Conservation (phyloP, 2,113 vertebrate genomes). For the Siniperca chuatsi region DNA sequence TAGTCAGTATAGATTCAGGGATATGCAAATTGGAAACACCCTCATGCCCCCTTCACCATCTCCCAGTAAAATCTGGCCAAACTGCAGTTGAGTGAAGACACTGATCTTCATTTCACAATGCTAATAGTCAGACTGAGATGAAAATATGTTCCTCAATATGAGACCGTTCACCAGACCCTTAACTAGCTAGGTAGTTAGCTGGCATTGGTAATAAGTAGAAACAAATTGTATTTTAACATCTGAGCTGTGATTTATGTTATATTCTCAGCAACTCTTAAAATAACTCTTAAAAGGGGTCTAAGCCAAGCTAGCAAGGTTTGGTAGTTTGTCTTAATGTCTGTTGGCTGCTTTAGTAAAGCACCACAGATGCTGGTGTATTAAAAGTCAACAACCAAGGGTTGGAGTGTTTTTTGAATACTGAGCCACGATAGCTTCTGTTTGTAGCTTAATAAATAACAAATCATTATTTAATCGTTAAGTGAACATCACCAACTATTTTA, state of each 20-base stretch:
- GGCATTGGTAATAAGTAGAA: too few relatives aligned
- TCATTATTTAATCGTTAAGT: background rate
- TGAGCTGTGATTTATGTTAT: background rate
- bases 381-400: constrained; percentile 1
- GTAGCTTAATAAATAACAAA: background rate
- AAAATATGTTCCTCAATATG: too few relatives aligned
- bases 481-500: background rate
- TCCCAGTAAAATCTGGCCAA: background rate
- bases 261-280: background rate
- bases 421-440: background rate
- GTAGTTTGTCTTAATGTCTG: background rate
- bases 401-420: background rate
- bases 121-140: too few relatives aligned
- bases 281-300: background rate
- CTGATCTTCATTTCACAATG: background rate
- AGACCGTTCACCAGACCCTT: background rate
- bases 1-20: background rate
- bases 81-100: background rate
- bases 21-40: background rate
- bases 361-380: constrained; percentile 1
- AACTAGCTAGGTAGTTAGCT: background rate
- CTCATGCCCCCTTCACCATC: background rate
- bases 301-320: background rate
- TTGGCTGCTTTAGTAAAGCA: background rate
- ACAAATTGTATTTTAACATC: background rate